Base-by-base conservation (phyloP, 2,113 vertebrate species). In the Podiceps cristatus region DNA sequence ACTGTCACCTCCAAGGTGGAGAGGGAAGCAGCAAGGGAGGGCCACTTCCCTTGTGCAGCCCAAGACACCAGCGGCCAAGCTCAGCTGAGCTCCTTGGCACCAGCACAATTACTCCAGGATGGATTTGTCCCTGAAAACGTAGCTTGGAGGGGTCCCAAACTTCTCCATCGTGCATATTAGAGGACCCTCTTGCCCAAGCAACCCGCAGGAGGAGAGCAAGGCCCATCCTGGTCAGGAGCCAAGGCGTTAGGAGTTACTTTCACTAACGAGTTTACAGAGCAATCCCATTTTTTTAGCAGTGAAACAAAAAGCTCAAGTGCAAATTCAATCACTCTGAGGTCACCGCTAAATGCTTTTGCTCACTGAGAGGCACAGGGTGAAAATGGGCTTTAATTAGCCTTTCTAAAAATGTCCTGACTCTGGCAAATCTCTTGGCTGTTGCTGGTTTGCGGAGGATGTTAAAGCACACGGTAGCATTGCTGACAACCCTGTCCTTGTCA, bases 361-460 rank as follows among this genome's bases (percentile, higher is more conserved):
- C 58, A 47, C 82, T 0, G 2, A 90, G 89, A 93, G 50, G 82
- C 87, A 24, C 25, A 1, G 75, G 88, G 78, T 62, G 85, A 91
- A 97, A 97, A 93, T 42, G 67, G 94, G 90, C 94, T 96, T 84
- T 95, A 93, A 95, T 95, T 89, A 93, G 90, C 90, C 35, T 67
- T 94, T 87, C 92, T 72, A 93, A 96, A 97, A 90, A 77, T n/a
- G 71, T 68, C 89, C 92, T 92, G 85, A 86, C 88, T 83, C 79
- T 0, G 7, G 49, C 63, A 93, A 83, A 84, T 90, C 92, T 82
- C 79, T 66, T 20, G 47, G 93, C 88, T 76, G 89, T 27, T n/a
- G 63, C 28, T n/a, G 27, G 81, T 72, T 81, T 60, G 72, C 6
- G 16, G 40, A 88, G 72, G 93, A 93, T 2, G 1, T 66, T 77